A percentile compares a stretch with the other conserved stretches of the same genome.
Evolutionary conservation across 2,113 vertebrate genomes (phyloP).

Genomic region (Callipepla squamata): DNA sequence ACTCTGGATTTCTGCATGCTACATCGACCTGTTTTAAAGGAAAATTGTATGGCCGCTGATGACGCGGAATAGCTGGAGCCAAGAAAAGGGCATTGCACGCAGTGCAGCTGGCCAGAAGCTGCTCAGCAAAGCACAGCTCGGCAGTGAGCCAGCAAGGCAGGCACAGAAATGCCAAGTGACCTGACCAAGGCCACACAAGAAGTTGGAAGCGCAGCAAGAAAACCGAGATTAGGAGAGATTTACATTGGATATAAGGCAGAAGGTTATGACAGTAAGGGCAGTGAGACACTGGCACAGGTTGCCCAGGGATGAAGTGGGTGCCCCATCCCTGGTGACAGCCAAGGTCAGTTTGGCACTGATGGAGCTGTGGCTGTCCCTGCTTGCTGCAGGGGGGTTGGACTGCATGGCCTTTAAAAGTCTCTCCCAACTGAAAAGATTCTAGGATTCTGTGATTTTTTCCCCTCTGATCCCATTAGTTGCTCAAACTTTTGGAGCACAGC

Average conservation of each 20-base stretch:
- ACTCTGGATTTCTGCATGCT: background rate
- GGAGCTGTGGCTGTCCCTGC: too few relatives aligned
- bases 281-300: too few relatives aligned
- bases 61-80: background rate
- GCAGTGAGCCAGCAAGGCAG: rapidly evolving
- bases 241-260: too few relatives aligned
- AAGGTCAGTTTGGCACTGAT: too few relatives aligned
- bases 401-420: too few relatives aligned
- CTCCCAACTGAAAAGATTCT: too few relatives aligned
- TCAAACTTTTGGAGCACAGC: background rate
- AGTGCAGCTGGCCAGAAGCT: background rate
- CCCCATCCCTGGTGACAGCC: too few relatives aligned
- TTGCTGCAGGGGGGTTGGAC: too few relatives aligned
- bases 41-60: background rate
- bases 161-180: background rate
- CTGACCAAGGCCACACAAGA: background rate
- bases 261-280: too few relatives aligned
- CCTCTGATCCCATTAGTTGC: background rate
- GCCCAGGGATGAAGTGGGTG: too few relatives aligned
- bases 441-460: background rate
- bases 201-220: background rate
- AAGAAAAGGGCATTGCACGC: background rate
- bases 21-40: background rate
- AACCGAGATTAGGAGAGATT: background rate
- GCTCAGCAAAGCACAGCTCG: rapidly evolving